A percentile compares a stretch with the other conserved stretches of the same genome.
These are phyloP conservation scores for Epiblema foenella DNA, from an alignment of 2,888 invertebrate genomes.

Conservation along the genomic window DNA sequence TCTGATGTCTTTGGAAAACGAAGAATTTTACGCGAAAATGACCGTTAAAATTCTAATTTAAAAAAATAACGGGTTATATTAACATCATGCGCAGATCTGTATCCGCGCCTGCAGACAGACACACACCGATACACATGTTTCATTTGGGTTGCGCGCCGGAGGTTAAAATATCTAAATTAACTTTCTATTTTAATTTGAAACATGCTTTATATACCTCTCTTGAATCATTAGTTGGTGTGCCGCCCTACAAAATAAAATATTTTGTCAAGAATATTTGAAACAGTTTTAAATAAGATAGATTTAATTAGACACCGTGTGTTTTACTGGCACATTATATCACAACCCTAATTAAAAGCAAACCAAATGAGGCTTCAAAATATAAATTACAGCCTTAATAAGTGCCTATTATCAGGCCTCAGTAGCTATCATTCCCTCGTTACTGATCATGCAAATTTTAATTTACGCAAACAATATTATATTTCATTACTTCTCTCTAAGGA, in stretches of 20 bases:
- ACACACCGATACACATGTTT: no score
- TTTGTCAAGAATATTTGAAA: not conserved
- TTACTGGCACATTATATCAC: not conserved
- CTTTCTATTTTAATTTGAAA: no score
- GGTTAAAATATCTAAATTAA: no score
- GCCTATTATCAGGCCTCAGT: not conserved
- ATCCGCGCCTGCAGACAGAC: no score
- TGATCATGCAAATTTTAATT: constrained; percentile 32
- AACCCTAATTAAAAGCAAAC: constrained; percentile 12
- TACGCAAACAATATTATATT: constrained; percentile 5
- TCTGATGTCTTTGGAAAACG: no score
- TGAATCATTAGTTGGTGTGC: constrained; percentile 94
- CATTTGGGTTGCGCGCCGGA: no score
- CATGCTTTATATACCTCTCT: constrained; percentile 84
- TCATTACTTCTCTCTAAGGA: not conserved
- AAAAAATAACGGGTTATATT: no score
- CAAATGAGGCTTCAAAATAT: not conserved
- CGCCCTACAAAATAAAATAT: constrained; percentile 80
- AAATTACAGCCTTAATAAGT: not conserved
- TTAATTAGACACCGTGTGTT: not conserved
- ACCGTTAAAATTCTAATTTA: no score
- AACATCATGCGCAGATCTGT: no score
- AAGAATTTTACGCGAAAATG: no score
- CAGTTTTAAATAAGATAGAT: no score
- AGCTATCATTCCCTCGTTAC: not conserved